A percentile compares a stretch with the other conserved stretches of the same genome.
Evolutionary conservation across 2,888 invertebrate genomes (phyloP).

Genomic region (Andricus curvator): DNA sequence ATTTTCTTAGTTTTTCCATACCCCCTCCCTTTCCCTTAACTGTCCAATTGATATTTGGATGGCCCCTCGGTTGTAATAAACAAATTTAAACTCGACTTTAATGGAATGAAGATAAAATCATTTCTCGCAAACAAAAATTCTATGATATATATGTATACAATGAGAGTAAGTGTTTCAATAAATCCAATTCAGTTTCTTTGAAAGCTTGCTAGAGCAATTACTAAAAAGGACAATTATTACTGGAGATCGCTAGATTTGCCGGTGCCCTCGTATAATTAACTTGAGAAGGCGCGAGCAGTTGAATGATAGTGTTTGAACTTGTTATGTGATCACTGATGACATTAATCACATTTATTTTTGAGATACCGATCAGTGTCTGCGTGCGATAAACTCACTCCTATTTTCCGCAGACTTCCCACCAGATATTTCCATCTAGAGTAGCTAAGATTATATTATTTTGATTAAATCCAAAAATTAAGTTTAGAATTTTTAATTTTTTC

Average conservation of each 20-base stretch:
- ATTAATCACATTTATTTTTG: slow-evolving; percentile 4
- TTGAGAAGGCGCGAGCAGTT: slow-evolving; percentile 9
- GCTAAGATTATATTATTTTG: not conserved
- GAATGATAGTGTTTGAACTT: slow-evolving; percentile 7
- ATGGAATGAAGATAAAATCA: not conserved
- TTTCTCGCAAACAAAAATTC: not conserved
- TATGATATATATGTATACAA: not conserved
- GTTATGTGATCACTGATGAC: slow-evolving; percentile 12
- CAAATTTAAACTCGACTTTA: not conserved
- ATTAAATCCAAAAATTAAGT: not conserved
- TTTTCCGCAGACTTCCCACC: not conserved
- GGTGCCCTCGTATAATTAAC: slow-evolving; percentile 2
- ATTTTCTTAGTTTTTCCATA: too few relatives aligned
- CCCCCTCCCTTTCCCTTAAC: too few relatives aligned
- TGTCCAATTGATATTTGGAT: too few relatives aligned
- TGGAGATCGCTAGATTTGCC: not conserved
- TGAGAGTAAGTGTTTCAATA: not conserved
- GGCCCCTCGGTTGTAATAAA: not conserved
- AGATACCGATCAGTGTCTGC: not conserved
- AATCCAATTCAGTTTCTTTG: not conserved
- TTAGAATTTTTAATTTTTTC: not conserved
- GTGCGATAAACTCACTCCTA: not conserved
- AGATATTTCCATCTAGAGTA: not conserved
- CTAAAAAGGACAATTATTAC: slow-evolving; percentile 3
- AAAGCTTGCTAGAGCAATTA: not conserved